Evolutionary conservation across 2,113 vertebrate genomes (phyloP), one percentile per base, ranked within the genome.

Genomic region (Rhabdornis inornatus): DNA sequence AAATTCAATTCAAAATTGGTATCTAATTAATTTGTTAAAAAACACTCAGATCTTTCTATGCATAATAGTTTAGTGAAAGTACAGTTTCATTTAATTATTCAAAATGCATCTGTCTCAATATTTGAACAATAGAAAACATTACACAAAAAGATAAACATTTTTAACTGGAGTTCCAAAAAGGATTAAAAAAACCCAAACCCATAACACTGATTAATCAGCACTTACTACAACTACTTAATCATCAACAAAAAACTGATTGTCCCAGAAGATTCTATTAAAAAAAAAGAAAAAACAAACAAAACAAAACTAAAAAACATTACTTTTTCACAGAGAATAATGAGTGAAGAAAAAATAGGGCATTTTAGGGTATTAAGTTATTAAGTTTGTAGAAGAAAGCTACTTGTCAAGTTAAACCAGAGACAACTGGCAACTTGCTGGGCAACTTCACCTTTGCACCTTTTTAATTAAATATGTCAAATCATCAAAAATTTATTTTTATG

Each of bases 61-160:
- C 27, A 30, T 87, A 91, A 56, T 1, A 56, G 35, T 53, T 66
- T 39, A 78, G 11, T 75, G 27, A 66, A 96, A 91, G 25, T 12
- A 81, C 15, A 49, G 13, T 59, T 92, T 84, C 35, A 84, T 70
- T 78, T 87, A 75, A 75, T 79, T 71, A 87, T 50, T 89, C 44
- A 75, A 84, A 91, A 91, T 53, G 22, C 28, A 81, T 23, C 40
- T 42, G 61, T 21, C 56, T 91, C 42, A 83, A 66, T 35, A 81
- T 77, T 30, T 66, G 10, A 82, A 18, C 42, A 81, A 91, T 0
- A 83, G 40, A 22, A 77, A 81, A 91, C 33, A 69, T 18, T 27
- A 69, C 9, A 70, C 7, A 66, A 40, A 83, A 78, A 65, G 10
- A 33, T 47, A 33, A 80, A 39, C 1, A 37, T 57, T 75, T 92